A percentile compares a stretch with the other conserved stretches of the same genome.
Conservation (phyloP, 2,113 vertebrate species). For the Peromyscus californicus region DNA sequence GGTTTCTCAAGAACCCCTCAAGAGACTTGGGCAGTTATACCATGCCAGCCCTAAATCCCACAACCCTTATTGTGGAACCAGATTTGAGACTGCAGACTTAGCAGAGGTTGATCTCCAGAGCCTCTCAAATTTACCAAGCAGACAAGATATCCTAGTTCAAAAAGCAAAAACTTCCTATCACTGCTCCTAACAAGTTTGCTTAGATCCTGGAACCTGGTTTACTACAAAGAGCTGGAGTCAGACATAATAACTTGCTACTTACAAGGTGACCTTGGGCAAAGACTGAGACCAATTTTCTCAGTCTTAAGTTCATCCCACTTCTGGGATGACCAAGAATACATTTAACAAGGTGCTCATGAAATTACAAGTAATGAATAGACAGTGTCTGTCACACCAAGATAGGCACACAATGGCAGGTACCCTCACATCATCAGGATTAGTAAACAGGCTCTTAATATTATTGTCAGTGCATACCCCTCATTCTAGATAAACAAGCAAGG, state of each 20-base stretch:
- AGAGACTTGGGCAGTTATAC: background rate
- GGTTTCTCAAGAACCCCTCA: background rate
- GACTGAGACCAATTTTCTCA: background rate
- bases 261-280: background rate
- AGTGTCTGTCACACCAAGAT: background rate
- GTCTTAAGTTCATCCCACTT: background rate
- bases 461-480: background rate
- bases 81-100: background rate
- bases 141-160: background rate
- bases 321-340: background rate
- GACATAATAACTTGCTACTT: background rate
- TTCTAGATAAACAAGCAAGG: background rate
- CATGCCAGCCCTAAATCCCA: background rate
- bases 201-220: background rate
- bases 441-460: background rate
- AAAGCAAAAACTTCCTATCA: background rate
- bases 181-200: background rate
- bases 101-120: background rate
- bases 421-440: background rate
- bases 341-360: background rate
- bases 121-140: background rate
- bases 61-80: background rate
- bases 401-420: background rate
- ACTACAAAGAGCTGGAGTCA: background rate
- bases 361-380: background rate